Percentiles rank a stretch among this genome's conserved stretches.
Conservation (phyloP, 2,113 vertebrate genomes). For the Myiagra hebetior region DNA sequence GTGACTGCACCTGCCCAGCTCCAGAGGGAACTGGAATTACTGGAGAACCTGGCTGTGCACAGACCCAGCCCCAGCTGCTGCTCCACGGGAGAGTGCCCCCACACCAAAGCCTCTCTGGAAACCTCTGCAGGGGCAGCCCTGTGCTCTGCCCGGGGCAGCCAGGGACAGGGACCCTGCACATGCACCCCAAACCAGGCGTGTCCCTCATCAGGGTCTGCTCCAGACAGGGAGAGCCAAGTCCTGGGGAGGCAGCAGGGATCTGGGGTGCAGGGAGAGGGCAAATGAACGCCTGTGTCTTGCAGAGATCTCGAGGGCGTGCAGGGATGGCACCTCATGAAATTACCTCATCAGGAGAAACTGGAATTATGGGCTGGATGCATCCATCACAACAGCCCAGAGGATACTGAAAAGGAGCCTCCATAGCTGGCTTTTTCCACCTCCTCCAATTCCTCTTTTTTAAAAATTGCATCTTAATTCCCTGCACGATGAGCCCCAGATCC, state of each 20-base stretch:
- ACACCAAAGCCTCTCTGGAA: background rate
- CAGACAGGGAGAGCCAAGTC: background rate
- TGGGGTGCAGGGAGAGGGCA: background rate
- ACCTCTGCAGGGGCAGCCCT: background rate
- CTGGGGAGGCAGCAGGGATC: background rate
- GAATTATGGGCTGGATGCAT: background rate
- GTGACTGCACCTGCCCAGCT: background rate
- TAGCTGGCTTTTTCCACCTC: background rate
- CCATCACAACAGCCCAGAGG: background rate
- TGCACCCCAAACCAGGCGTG: fast-evolving
- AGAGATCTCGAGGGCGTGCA: background rate
- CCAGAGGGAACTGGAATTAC: background rate
- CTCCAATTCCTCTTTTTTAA: background rate
- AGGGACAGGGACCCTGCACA: background rate
- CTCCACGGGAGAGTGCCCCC: fast-evolving
- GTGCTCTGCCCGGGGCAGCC: background rate
- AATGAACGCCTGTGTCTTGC: fast-evolving
- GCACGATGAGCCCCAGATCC: background rate
- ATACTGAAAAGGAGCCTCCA: background rate
- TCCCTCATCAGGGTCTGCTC: fast-evolving
- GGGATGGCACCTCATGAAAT: background rate
- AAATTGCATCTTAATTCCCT: background rate
- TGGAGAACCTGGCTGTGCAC: fast-evolving
- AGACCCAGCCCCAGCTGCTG: background rate
- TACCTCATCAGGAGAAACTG: background rate